Evolutionary conservation across 2,888 invertebrate species (phyloP), one percentile per base, ranked within the genome.

Genomic region (Latrodectus elegans): DNA sequence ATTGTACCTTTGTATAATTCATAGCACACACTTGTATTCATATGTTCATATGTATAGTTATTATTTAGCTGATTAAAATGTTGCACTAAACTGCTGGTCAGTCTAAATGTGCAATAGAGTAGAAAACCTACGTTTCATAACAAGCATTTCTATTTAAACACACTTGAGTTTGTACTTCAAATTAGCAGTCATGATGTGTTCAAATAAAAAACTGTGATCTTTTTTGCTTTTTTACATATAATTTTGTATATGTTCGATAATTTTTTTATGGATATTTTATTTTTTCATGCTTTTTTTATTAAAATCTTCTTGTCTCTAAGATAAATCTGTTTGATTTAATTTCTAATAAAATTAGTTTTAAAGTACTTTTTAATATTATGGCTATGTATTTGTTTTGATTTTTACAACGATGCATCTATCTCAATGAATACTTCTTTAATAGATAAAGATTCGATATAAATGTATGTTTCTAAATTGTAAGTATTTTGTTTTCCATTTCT

Each of bases 131-230:
- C 65, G 72, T 38, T 53, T 55, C 64, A 22, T 51, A 67, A 65
- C 72, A 67, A n/a, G 26, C 26, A 51, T 74, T 75, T 64, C 78
- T 70, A 64, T 79, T 79, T 74, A 76, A 70, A 67, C 22, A 22
- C 51, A 74, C 81, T 86, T 85, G 80, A 86, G 75, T 75, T 85
- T 86, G 86, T 86, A 86, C 86, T 86, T 86, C 60, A 81, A 76
- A 71, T 81, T 74, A 49, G 65, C 26, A 60, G 79, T 75, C 74
- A 17, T 85, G 17, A 79, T 85, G 85, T 85, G 85, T 85, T 85
- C 85, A 85, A 75, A 80, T 51, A 80, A 65, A 22, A 67, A 52
- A 51, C 86, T 86, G 86, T 86, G 86, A 86, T 86, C 86, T 86
- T 81, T 86, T 79, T 15, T 72, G 64, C 60, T 17, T 78, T 80